phyloP scores from a whole-genome alignment of 2,888 invertebrate species.

The Amblyjoppa proteus region DNA sequence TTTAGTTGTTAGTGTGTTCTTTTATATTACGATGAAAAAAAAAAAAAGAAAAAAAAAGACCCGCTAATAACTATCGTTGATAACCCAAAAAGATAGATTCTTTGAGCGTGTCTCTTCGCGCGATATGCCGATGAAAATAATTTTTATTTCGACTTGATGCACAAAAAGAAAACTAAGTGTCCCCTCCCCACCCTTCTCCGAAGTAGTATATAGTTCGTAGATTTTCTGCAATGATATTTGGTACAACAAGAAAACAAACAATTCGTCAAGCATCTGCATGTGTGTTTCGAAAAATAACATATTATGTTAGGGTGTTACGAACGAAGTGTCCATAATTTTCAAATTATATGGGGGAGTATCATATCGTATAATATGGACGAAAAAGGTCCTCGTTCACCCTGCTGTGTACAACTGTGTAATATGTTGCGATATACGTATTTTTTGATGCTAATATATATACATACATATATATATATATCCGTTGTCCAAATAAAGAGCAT shows the following conservation, averaged over 20 bases:
- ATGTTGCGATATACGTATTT: constrained; percentile 72
- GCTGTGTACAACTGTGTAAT: constrained; percentile 62
- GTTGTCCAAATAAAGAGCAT: constrained; percentile 68
- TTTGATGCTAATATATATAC: constrained; percentile 75
- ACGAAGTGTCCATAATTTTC: constrained; percentile 5
- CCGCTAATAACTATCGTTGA: constrained; percentile 35
- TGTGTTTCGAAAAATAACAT: constrained; percentile 41
- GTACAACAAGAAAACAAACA: constrained; percentile 33
- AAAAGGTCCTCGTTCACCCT: constrained; percentile 41
- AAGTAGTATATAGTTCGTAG: constrained; percentile 10
- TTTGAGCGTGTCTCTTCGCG: background rate
- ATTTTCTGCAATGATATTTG: constrained; percentile 49
- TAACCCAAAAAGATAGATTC: constrained; percentile 12
- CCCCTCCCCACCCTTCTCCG: background rate
- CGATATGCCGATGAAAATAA: constrained; percentile 4
- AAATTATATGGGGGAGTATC: constrained; percentile 36
- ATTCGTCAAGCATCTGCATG: constrained; percentile 41
- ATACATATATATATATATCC: constrained; percentile 57
- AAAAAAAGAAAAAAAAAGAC: constrained; percentile 20
- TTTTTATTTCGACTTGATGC: constrained; percentile 30
- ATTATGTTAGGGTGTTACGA: constrained; percentile 41
- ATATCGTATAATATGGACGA: constrained; percentile 43
- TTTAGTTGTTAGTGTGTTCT: constrained; percentile 76
- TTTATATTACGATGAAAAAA: constrained; percentile 72
- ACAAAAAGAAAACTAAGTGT: constrained; percentile 12